These are phyloP conservation scores for Phyllostomus hastatus DNA, from an alignment of 2,113 vertebrate species.

Conservation along the genomic window DNA sequence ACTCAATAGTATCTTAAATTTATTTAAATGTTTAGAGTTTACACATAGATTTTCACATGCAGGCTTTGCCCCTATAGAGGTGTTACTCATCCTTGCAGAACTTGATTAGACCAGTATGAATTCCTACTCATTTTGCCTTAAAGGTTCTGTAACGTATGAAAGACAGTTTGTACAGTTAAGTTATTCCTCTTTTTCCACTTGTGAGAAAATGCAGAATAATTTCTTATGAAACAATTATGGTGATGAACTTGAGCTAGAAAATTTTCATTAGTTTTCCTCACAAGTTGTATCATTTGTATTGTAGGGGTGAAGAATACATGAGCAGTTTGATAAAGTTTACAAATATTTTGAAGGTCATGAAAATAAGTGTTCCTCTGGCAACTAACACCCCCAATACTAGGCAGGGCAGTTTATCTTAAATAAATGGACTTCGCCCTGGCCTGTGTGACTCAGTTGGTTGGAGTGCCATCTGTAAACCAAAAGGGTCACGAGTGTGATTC, in stretches of 20 bases:
- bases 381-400: not conserved
- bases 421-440: not conserved
- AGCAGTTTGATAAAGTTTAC: not conserved
- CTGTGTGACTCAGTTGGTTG: no score
- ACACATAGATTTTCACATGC: not conserved
- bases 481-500: no score
- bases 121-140: not conserved
- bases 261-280: constrained; percentile 22
- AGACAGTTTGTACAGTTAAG: not conserved
- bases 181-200: not conserved
- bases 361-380: not conserved
- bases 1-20: constrained; percentile 1
- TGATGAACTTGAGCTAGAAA: not conserved
- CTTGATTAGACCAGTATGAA: not conserved
- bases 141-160: not conserved
- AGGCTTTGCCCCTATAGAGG: not conserved
- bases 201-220: not conserved
- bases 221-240: not conserved
- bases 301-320: not conserved
- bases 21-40: not conserved
- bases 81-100: not conserved
- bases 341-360: not conserved
- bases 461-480: no score
- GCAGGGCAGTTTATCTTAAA: not conserved
- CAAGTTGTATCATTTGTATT: not conserved